Evolutionary conservation across 2,888 invertebrate genomes (phyloP).

Genomic region (Standfussiana lucernea): DNA sequence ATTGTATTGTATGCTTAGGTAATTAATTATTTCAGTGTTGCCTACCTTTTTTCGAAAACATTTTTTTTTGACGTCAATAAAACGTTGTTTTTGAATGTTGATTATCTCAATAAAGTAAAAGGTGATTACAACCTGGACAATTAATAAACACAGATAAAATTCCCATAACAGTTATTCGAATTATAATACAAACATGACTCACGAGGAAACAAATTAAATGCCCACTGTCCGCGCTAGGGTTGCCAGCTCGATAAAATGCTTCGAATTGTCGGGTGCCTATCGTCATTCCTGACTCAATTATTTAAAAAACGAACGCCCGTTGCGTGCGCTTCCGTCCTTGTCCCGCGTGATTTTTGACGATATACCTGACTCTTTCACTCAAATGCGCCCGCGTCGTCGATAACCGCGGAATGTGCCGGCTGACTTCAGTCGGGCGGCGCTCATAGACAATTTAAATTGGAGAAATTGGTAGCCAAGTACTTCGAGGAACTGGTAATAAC

Average conservation of each 20-base stretch:
- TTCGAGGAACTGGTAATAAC: slow-evolving; percentile 82
- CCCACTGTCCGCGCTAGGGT: slow-evolving; percentile 85
- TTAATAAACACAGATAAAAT: slow-evolving; percentile 68
- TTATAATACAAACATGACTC: slow-evolving; percentile 79
- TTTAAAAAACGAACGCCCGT: slow-evolving; percentile 88
- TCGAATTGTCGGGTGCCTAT: slow-evolving; percentile 87
- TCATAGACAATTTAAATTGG: slow-evolving; percentile 90
- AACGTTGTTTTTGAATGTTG: slow-evolving; percentile 22
- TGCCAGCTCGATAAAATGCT: slow-evolving; percentile 87
- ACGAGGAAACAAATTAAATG: slow-evolving; percentile 86
- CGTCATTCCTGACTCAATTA: slow-evolving; percentile 89
- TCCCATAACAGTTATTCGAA: slow-evolving; percentile 74
- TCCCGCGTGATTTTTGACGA: slow-evolving; percentile 77
- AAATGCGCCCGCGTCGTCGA: slow-evolving; percentile 86
- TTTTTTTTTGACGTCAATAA: not conserved
- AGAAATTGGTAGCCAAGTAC: slow-evolving; percentile 87
- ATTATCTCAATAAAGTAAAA: slow-evolving; percentile 47
- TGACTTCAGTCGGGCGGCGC: slow-evolving; percentile 88
- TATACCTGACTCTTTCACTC: slow-evolving; percentile 78
- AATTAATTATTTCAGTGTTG: slow-evolving; percentile 1
- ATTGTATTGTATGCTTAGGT: slow-evolving; percentile 15
- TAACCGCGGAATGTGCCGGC: slow-evolving; percentile 89
- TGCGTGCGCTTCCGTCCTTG: slow-evolving; percentile 80
- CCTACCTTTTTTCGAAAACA: slow-evolving; percentile 9
- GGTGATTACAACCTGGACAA: slow-evolving; percentile 58